phyloP scores from a whole-genome alignment of 2,797 vertebrate species.

The Halcyon smyrnensis region DNA sequence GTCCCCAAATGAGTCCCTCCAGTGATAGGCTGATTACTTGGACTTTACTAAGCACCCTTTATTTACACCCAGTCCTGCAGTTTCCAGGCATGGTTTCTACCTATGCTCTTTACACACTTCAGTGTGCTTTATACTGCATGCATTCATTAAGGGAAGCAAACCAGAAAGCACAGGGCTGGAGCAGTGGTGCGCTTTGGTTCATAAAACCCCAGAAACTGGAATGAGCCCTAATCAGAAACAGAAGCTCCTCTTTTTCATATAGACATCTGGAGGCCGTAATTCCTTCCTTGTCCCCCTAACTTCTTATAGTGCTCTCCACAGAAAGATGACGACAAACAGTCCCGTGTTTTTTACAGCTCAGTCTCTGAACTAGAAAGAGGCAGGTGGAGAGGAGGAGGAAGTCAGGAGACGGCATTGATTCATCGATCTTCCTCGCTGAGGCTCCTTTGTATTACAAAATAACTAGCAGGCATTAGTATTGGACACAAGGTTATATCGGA shows the following conservation, averaged over 20 bases:
- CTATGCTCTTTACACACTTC: neutral
- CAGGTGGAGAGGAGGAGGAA: neutral
- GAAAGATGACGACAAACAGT: neutral
- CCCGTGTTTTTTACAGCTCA: neutral
- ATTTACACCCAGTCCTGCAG: neutral
- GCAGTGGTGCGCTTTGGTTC: neutral
- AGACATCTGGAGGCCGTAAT: neutral
- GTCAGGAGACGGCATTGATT: conserved; percentile 36
- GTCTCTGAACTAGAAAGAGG: conserved; percentile 8
- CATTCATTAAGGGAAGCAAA: neutral
- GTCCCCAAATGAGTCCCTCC: neutral
- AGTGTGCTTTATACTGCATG: neutral
- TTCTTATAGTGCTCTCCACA: neutral
- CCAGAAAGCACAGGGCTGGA: neutral
- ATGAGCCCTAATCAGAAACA: neutral
- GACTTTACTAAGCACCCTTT: conserved; percentile 23
- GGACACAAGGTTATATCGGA: conserved; percentile 61
- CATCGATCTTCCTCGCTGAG: conserved; percentile 57
- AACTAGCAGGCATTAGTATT: conserved; percentile 69
- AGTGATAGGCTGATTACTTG: neutral
- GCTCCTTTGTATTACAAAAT: conserved; percentile 69
- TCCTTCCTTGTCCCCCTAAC: neutral
- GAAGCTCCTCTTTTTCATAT: neutral
- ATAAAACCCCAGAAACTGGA: neutral
- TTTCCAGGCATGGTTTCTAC: neutral